Evolutionary conservation across 2,113 vertebrate species (phyloP), one percentile per base, ranked within the genome.

Genomic region (Chionodraco myersi): DNA sequence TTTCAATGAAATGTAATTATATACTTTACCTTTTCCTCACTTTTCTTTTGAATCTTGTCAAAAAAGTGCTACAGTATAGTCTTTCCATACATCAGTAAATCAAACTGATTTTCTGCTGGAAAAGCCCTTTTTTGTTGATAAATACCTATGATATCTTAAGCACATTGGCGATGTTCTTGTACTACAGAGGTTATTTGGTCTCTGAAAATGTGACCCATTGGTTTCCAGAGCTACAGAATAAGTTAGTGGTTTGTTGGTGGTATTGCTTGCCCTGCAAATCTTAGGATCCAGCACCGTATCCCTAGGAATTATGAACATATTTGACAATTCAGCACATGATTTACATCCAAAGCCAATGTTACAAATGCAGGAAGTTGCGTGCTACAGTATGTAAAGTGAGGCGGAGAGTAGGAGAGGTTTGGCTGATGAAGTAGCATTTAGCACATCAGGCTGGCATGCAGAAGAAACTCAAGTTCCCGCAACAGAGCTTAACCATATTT

Each of bases 1-100:
- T 67, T 6, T 26, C 5, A 26, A 5, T 45, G 44, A 79, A 65
- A 65, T 75, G 53, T 48, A 66, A 70, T 83, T n/a, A n/a, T 5
- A n/a, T 71, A 3, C 30, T 80, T 73, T 81, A 48, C 47, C 59
- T 81, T 75, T 68, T 68, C 23, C n/a, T 15, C 12, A 54, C 4
- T 56, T 77, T 85, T 65, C 18, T 53, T 70, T 1, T 48, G 5
- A 61, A 57, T 7, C 9, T 67, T 30, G 30, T 30, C 30, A 30
- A 30, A 30, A 30, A 30, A 30, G 30, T 30, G 30, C 30, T 30
- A 30, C 3, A 30, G 30, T 13, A 44, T 49, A 21, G 5, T n/a
- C 21, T 1, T 68, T 16, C 34, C 26, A 5, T 45, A 44, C 4
- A 60, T 66, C 23, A 16, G 51, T 7, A 3, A 23, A 30, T 7